Evolutionary conservation across 2,888 invertebrate species (phyloP), one percentile per base, ranked within the genome.

Genomic region (Monochamus alternatus): DNA sequence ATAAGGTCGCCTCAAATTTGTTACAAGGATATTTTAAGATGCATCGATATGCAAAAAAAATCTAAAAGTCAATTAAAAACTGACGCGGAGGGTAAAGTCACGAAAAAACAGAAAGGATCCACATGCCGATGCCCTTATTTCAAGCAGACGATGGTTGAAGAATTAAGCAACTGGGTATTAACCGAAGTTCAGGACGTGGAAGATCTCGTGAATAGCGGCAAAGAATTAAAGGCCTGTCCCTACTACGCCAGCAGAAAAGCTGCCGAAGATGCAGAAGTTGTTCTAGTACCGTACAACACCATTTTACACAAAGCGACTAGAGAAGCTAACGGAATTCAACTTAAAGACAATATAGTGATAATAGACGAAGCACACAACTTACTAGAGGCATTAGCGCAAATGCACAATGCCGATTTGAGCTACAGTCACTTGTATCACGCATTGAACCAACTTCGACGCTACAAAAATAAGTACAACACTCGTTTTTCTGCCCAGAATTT

Each of bases 281-380:
- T 97, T 70, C 91, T 95, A 64, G 89, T 95, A 9, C 95, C 95
- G 0, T 95, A 95, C 84, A 95, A 96, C 87, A 93, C 94, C 31
- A 89, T 98, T 64, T 89, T 98, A 4, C 96, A 97, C 87, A 93
- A 93, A 86, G 90, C 91, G 14, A 96, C 97, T 0, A 90, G 97
- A 75, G 90, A 93, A 81, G 93, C 95, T 9, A 93, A 92, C 75
- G 84, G 84, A 31, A 92, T 96, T 74, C 90, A 91, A 72, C 87
- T 96, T 31, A 92, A 93, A 83, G 92, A 94, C 81, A 95, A 95
- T 85, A 74, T 84, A 30, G 91, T 99, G 0, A 95, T 99, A 75
- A 91, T 96, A 22, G 99, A 99, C 86, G 99, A 99, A 89, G 99
- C 99, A 0, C 99, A 99, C 85, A 99, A 99, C 88, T 91, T 99